phyloP scores from a whole-genome alignment of 2,888 invertebrate species.

The Eupithecia subfuscata region DNA sequence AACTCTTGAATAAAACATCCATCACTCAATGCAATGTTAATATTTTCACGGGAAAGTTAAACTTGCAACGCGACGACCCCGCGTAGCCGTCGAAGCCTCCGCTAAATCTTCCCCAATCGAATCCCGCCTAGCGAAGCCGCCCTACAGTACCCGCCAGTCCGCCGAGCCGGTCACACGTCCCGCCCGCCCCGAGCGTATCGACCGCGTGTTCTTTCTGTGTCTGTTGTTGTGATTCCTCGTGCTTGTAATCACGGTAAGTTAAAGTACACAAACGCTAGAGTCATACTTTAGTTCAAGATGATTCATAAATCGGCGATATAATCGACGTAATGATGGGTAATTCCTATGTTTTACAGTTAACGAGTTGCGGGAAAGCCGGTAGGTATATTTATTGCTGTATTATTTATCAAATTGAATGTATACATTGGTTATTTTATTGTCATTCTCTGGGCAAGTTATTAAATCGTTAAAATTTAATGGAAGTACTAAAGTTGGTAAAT shows the following conservation, averaged over 20 bases:
- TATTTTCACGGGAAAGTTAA: slow-evolving; percentile 46
- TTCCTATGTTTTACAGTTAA: slow-evolving; percentile 31
- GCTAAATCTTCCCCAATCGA: slow-evolving; percentile 43
- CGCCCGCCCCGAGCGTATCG: slow-evolving; percentile 51
- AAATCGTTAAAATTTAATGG: neutral
- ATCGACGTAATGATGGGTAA: neutral
- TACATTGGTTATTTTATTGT: neutral
- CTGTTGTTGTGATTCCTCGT: slow-evolving; percentile 54
- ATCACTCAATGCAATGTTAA: slow-evolving; percentile 30
- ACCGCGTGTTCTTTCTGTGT: slow-evolving; percentile 62
- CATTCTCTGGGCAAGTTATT: neutral
- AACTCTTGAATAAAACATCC: slow-evolving; percentile 26
- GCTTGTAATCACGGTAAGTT: slow-evolving; percentile 42
- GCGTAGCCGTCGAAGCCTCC: slow-evolving; percentile 37
- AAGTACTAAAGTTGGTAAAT: slow-evolving; percentile 24
- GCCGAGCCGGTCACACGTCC: slow-evolving; percentile 63
- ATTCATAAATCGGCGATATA: neutral
- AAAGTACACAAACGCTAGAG: slow-evolving; percentile 5
- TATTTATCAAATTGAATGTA: slow-evolving; percentile 22
- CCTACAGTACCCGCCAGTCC: slow-evolving; percentile 62
- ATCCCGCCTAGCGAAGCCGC: slow-evolving; percentile 54
- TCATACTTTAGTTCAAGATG: neutral
- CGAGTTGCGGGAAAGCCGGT: slow-evolving; percentile 33
- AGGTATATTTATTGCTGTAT: slow-evolving; percentile 32
- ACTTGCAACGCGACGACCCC: slow-evolving; percentile 42